These are phyloP conservation scores for Chrysodeixis includens DNA, from an alignment of 2,888 invertebrate species.

Conservation along the genomic window DNA sequence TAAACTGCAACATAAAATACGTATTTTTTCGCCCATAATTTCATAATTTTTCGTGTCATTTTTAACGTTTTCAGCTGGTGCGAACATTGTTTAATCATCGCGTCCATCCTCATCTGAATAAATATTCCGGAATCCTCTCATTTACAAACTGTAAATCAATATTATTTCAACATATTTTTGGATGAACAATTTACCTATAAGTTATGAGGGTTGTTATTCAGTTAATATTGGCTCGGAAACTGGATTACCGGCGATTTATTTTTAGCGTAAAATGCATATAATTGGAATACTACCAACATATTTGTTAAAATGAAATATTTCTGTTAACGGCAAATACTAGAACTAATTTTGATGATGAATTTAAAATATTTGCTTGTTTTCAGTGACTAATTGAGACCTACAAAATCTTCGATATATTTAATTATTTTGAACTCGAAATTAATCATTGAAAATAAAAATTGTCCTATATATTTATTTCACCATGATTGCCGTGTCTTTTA, in stretches of 20 bases:
- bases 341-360: too few species aligned
- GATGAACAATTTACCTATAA: constrained; percentile 36
- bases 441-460: too few species aligned
- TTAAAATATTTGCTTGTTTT: too few species aligned
- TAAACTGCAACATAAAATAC: too few species aligned
- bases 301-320: too few species aligned
- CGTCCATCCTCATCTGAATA: constrained; percentile 38
- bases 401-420: too few species aligned
- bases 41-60: background rate
- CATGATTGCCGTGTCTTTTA: constrained; percentile 13
- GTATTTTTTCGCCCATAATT: background rate
- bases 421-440: too few species aligned
- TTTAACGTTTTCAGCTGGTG: constrained; percentile 21
- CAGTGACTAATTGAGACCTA: too few species aligned
- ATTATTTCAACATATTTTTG: constrained; percentile 51
- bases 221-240: constrained; percentile 16
- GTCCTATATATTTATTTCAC: constrained; percentile 4
- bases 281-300: background rate
- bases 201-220: constrained; percentile 49
- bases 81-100: constrained; percentile 20
- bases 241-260: constrained; percentile 32
- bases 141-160: constrained; percentile 46
- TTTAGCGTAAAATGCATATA: constrained; percentile 21
- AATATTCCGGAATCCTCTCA: constrained; percentile 43
- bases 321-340: too few species aligned